These are phyloP conservation scores for Poeciliopsis turrubarensis DNA, from an alignment of 2,113 vertebrate species.

Conservation along the genomic window DNA sequence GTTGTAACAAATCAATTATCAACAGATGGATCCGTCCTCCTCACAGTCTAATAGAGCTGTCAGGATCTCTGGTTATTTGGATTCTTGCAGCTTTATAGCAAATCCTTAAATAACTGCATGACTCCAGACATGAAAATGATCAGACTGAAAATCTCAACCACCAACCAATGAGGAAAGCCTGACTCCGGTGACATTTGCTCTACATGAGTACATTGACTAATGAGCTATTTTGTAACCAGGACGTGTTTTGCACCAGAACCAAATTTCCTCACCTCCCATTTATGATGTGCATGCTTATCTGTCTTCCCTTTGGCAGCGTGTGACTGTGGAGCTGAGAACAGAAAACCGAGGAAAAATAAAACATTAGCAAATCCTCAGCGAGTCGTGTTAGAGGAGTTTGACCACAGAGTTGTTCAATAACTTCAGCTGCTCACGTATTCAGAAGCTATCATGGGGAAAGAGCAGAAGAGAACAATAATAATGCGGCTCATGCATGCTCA, in stretches of 20 bases:
- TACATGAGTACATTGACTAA: background rate
- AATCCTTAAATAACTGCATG: background rate
- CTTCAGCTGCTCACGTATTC: constrained; percentile 24
- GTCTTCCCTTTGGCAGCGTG: constrained; percentile 23
- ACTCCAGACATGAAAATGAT: background rate
- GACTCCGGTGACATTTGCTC: background rate
- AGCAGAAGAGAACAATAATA: constrained; percentile 17
- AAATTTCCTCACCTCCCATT: constrained; percentile 28
- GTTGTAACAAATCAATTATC: background rate
- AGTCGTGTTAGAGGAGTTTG: constrained; percentile 40
- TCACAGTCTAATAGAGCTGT: background rate
- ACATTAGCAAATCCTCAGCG: constrained; percentile 42
- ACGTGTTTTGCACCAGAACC: constrained; percentile 25
- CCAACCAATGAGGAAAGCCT: background rate
- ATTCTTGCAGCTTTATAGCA: background rate
- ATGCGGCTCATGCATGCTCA: background rate
- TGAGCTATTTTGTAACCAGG: constrained; percentile 2
- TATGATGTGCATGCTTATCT: constrained; percentile 30
- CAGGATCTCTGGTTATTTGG: background rate
- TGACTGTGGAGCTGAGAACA: constrained; percentile 36
- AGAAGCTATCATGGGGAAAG: constrained; percentile 17
- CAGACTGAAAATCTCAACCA: too few relatives aligned
- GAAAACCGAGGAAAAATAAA: constrained; percentile 31
- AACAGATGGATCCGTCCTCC: background rate
- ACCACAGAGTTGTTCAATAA: constrained; percentile 45